Evolutionary conservation across 2,888 invertebrate genomes (phyloP).

Genomic region (Andrena trimmerana): DNA sequence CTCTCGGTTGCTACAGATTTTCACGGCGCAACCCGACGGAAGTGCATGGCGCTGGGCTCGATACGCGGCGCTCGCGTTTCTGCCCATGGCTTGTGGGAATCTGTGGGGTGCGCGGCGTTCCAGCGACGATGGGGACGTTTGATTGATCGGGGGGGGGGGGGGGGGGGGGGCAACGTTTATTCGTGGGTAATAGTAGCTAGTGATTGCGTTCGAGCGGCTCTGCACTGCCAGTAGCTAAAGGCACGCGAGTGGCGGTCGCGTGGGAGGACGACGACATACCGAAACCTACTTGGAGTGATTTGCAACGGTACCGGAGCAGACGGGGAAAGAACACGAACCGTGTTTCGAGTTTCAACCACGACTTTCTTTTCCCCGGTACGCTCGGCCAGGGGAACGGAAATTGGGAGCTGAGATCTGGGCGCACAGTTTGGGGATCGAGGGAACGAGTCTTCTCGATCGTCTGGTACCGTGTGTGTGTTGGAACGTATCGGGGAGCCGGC

Average conservation of each 20-base stretch:
- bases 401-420: too few species aligned
- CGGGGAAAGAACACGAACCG: neutral
- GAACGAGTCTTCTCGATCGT: too few species aligned
- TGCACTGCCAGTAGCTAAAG: neutral
- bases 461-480: too few species aligned
- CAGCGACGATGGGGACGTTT: neutral
- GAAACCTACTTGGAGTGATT: constrained; percentile 4
- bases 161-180: neutral
- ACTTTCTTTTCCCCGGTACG: neutral
- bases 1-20: constrained; percentile 19
- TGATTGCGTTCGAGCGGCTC: neutral
- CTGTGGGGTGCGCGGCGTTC: neutral
- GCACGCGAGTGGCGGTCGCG: neutral
- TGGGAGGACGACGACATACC: constrained; percentile 13
- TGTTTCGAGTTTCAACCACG: neutral
- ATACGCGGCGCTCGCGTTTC: neutral
- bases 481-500: too few species aligned
- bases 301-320: constrained; percentile 23
- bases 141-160: neutral
- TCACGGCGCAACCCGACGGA: constrained; percentile 33
- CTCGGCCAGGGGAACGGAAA: neutral
- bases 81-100: neutral
- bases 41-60: constrained; percentile 16
- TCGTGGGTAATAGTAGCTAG: neutral
- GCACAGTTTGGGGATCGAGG: too few species aligned